Evolutionary conservation across 2,113 vertebrate genomes (phyloP), one percentile per base, ranked within the genome.

Genomic region (Heterotis niloticus): DNA sequence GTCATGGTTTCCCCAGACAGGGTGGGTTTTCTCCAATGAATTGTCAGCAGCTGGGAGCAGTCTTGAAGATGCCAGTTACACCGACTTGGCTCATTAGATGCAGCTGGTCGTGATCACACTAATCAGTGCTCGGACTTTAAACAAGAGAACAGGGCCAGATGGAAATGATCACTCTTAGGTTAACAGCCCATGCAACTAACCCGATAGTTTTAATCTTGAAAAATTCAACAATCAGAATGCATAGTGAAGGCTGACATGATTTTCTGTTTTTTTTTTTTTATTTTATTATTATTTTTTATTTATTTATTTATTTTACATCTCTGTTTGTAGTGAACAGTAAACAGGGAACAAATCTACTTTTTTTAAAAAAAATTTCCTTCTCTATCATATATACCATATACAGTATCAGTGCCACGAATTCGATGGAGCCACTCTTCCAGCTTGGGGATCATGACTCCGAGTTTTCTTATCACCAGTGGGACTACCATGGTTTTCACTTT

Each of bases 41-140:
- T 44, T 44, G 34, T 44, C 34, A 44, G 34, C 34, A 44, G 34
- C 34, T 44, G 34, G 18, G 59, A 62, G 18, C 59, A 3, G 59
- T 20, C 59, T 3, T 16, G 59, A 62, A 3, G 59, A 62, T 20
- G 13, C 18, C 59, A 62, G 59, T n/a, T 23, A 23, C 24, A 51
- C 24, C 51, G 54, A n/a, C 20, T 72, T 29, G 20, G 10, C 23
- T 72, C 29, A 72, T 52, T 23, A 72, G 44, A 72, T 23, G 23
- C 69, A 70, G 68, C 68, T 44, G 51, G 9, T 20, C 68, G 23
- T 72, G 51, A 54, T 11, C 0, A 0, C n/a, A 72, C 18, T 72
- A n/a, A 72, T 54, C 69, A 72, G 18, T n/a, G 23, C n/a, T 54
- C 69, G 1, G 69, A 10, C 69, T 54, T 72, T 72, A 54, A 72